Evolutionary conservation across 2,797 vertebrate species (phyloP), one percentile per base, ranked within the genome.

Genomic region (Hydrophis major): DNA sequence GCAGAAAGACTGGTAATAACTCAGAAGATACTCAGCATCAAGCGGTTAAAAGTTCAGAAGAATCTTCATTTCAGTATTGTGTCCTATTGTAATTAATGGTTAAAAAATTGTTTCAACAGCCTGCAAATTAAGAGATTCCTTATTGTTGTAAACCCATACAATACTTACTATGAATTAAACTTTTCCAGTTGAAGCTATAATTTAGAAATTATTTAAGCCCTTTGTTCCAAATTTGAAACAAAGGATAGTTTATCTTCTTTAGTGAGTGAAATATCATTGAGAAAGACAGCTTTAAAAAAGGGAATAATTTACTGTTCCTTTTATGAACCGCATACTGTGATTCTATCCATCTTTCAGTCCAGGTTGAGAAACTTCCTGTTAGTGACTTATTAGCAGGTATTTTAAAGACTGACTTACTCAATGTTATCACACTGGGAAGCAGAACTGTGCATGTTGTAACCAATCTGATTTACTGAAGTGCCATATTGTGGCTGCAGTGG

Each of bases 401-500:
- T 96, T 93, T 37, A 3, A 92, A 94, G 93, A 95, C 93, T 93
- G 92, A 95, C 94, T 95, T 86, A 59, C 87, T 89, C 32, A 95
- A 96, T 96, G 90, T 95, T 96, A 96, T 96, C 93, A 0, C 90
- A 89, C 92, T 83, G 83, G 0, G 0, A 42, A 53, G 90, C 78
- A 87, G 94, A 93, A 86, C 88, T 94, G 0, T 0, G 66, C 55
- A 0, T 42, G 94, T 94, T 90, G 0, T 0, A 69, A 94, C 61
- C 0, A 59, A 88, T 94, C 92, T 89, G 92, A 95, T 87, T 2
- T 5, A 10, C 83, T 42, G 89, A 92, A 0, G 2, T 32, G 47
- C 83, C 4, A 22, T 25, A 88, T 96, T 88, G 91, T 53, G 92
- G 93, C 92, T 83, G 42, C 94, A 90, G 89, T 0, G 0, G 74